Evolutionary conservation across 2,797 vertebrate species (phyloP), one percentile per base, ranked within the genome.

Genomic region (Echiichthys vipera): DNA sequence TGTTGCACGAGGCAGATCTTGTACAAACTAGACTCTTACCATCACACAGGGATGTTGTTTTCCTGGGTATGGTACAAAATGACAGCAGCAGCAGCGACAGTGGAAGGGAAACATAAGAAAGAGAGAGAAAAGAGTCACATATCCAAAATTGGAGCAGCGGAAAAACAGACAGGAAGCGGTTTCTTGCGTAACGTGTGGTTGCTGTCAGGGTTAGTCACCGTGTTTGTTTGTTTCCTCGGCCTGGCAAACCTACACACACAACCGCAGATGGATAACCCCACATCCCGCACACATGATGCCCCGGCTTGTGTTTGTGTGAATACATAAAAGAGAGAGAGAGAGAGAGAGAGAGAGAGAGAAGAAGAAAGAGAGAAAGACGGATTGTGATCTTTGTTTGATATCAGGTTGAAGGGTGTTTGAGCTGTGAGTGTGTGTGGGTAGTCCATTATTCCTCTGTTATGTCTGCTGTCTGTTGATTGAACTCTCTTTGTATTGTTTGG

Each of bases 161-260:
- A 40, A 27, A 47, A n/a, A 14, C 11, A 59, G 58, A 43, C 24
- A 20, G 45, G 59, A 58, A 34, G 47, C 6, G 0, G 13, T 12
- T 64, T 49, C 27, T 62, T 42, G 20, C 7, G 2, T 61, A 54
- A 42, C 62, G 20, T 45, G 61, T 47, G 61, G 39, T 55, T n/a
- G 18, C 46, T 77, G 61, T 77, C 66, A 65, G 61, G 61, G 58
- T 65, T 32, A 65, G 25, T 71, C 74, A 59, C 24, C 0, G 12
- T 37, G 59, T 70, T 56, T 27, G 47, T 70, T 64, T 65, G 39
- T 69, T 56, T 62, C 43, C 42, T 61, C 50, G 5, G 30, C 32
- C 65, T n/a, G 29, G 53, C 32, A 54, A n/a, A 53, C 45, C 46
- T 29, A 42, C 57, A 63, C 12, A 57, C 70, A 74, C 64, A 46